Conservation (phyloP, 2,797 vertebrate genomes). For the Myotis daubentonii region DNA sequence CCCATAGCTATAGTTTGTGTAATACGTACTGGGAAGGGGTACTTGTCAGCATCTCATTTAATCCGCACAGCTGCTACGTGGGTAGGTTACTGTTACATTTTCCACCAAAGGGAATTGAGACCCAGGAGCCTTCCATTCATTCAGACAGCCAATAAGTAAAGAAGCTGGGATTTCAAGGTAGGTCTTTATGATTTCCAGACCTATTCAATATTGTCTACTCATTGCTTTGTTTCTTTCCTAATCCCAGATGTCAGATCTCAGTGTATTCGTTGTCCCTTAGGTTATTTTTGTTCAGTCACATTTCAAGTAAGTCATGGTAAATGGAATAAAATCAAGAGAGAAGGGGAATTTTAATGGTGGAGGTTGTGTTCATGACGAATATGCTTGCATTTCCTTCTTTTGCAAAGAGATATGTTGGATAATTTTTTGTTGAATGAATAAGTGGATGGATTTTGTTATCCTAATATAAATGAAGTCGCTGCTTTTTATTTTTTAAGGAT, state of each 20-base stretch:
- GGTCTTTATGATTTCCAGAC: not conserved
- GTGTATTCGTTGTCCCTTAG: slow-evolving; percentile 26
- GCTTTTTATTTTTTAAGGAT: not conserved
- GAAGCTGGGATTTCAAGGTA: not conserved
- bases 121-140: not conserved
- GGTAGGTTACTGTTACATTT: not conserved
- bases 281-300: slow-evolving; percentile 41
- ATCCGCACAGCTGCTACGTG: not conserved
- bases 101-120: not conserved
- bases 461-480: slow-evolving; percentile 55
- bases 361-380: not conserved
- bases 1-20: not conserved
- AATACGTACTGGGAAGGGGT: not conserved
- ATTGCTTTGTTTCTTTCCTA: slow-evolving; percentile 16
- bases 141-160: not conserved
- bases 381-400: not conserved
- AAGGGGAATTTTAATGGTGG: slow-evolving; percentile 19
- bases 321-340: slow-evolving; percentile 47
- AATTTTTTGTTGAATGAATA: slow-evolving; percentile 17
- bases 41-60: slow-evolving; percentile 28
- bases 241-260: slow-evolving; percentile 32
- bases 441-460: slow-evolving; percentile 60
- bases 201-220: not conserved
- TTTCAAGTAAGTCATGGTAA: slow-evolving; percentile 38
- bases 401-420: not conserved